Evolutionary conservation across 2,888 invertebrate genomes (phyloP).

Genomic region (Marronus borbonicus): DNA sequence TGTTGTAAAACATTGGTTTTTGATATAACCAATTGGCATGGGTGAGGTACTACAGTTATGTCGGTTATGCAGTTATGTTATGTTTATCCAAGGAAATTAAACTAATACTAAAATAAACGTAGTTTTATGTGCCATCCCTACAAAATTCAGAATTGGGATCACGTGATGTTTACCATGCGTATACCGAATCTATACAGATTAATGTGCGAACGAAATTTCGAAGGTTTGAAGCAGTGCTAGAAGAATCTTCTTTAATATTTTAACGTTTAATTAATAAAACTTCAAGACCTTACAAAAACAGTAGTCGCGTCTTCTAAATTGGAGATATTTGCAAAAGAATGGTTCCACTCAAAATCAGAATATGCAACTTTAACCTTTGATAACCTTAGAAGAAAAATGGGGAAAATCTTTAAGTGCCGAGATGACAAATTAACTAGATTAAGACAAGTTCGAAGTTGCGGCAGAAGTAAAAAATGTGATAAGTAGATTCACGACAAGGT

Average conservation of each 20-base stretch:
- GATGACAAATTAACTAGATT: conserved; percentile 10
- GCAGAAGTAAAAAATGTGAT: conserved; percentile 35
- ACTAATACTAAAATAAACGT: too few relatives aligned
- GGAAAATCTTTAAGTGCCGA: conserved; percentile 30
- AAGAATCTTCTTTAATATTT: too few relatives aligned
- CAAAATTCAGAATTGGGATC: too few relatives aligned
- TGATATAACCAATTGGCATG: too few relatives aligned
- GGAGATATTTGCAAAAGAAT: conserved; percentile 26
- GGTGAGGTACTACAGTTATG: too few relatives aligned
- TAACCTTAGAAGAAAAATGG: conserved; percentile 32
- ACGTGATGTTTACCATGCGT: too few relatives aligned
- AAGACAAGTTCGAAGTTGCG: conserved; percentile 30
- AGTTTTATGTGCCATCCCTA: too few relatives aligned
- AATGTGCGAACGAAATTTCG: conserved; percentile 11
- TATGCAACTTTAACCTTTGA: conserved; percentile 24
- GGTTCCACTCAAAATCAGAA: conserved; percentile 44
- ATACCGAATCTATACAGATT: too few relatives aligned
- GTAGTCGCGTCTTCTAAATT: conserved; percentile 26
- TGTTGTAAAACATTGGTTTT: too few relatives aligned
- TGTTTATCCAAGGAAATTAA: too few relatives aligned
- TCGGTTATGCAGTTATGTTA: too few relatives aligned
- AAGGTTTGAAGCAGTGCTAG: conserved; percentile 6
- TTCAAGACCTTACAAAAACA: conserved; percentile 6
- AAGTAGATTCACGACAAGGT: conserved; percentile 44
- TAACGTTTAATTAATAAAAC: conserved; percentile 5